Conservation (phyloP, 2,113 vertebrate genomes). For the Paramormyrops kingsleyae region DNA sequence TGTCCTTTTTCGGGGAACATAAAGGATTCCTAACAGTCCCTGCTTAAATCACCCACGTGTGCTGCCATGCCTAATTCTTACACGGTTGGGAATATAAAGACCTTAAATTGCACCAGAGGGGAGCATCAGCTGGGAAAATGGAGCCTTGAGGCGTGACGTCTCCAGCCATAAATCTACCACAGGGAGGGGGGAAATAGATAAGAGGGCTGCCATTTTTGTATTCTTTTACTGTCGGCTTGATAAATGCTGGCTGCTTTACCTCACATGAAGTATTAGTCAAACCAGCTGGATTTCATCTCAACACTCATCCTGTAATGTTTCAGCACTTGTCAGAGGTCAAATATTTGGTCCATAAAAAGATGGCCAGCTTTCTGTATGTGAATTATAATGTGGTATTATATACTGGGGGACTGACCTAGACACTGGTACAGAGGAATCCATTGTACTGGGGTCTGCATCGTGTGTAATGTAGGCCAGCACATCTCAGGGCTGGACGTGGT, state of each 20-base stretch:
- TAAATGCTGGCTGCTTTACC: slow-evolving; percentile 29
- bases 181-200: slow-evolving; percentile 20
- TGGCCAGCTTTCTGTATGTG: neutral
- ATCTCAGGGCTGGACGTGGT: neutral
- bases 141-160: neutral
- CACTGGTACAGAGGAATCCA: neutral
- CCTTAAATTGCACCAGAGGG: neutral
- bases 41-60: neutral
- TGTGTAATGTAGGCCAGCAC: neutral
- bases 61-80: neutral
- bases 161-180: slow-evolving; percentile 20
- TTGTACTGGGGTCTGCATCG: neutral
- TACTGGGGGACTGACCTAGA: neutral
- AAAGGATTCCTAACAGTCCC: neutral
- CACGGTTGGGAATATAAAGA: neutral
- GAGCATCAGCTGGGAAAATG: neutral
- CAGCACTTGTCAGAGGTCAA: slow-evolving; percentile 18
- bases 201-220: slow-evolving; percentile 22
- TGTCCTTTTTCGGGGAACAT: neutral
- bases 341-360: slow-evolving; percentile 21
- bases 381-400: slow-evolving; percentile 23
- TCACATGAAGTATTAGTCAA: slow-evolving; percentile 29
- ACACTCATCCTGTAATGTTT: slow-evolving; percentile 26
- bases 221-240: slow-evolving; percentile 31
- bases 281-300: slow-evolving; percentile 34